A percentile compares a stretch with the other conserved stretches of the same genome.
Evolutionary conservation across 2,797 vertebrate species (phyloP).

Genomic region (Graptemys geographica): DNA sequence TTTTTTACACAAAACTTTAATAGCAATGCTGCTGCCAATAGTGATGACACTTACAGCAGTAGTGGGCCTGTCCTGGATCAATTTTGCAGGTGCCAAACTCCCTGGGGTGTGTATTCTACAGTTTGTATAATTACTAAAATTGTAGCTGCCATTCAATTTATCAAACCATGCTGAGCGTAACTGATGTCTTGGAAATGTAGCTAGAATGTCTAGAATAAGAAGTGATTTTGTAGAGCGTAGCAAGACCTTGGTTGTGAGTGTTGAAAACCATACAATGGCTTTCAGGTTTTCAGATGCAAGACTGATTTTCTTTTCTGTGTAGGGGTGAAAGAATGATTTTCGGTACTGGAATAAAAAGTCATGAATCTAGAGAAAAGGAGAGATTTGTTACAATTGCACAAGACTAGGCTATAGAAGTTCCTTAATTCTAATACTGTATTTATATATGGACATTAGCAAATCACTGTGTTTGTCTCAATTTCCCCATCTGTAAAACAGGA

Average conservation of each 20-base stretch:
- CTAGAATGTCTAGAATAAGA: constrained; percentile 40
- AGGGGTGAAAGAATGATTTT: not conserved
- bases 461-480: not conserved
- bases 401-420: not conserved
- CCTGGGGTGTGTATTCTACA: not conserved
- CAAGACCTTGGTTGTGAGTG: not conserved
- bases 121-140: constrained; percentile 10
- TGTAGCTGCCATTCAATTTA: constrained; percentile 45
- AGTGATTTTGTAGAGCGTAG: not conserved
- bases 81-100: not conserved
- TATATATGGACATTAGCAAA: not conserved
- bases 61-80: not conserved
- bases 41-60: not conserved
- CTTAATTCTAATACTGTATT: not conserved
- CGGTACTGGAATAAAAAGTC: not conserved
- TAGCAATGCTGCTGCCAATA: not conserved
- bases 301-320: not conserved
- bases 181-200: not conserved
- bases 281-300: not conserved
- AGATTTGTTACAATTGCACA: not conserved
- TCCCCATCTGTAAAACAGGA: not conserved
- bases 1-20: not conserved
- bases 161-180: constrained; percentile 14
- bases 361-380: not conserved
- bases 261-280: not conserved